These are phyloP conservation scores for Caenorhabditis uteleia DNA, from an alignment of 2,888 invertebrate species.

Conservation along the genomic window DNA sequence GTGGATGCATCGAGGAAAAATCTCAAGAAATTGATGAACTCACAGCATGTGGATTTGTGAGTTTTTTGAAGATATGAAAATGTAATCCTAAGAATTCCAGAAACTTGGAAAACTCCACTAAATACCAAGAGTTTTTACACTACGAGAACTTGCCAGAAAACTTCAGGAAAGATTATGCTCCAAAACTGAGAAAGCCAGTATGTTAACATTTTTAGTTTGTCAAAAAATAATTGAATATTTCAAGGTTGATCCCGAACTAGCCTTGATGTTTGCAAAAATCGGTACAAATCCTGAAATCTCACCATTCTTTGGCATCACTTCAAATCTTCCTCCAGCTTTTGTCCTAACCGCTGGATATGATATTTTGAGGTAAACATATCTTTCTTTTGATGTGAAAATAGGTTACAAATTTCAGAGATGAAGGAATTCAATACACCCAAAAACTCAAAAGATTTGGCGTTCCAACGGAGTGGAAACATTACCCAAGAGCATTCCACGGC, in stretches of 20 bases:
- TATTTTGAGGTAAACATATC: constrained; percentile 40
- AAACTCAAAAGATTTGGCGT: constrained; percentile 49
- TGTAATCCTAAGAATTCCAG: constrained; percentile 8
- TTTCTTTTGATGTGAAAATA: neutral
- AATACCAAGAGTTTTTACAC: constrained; percentile 10
- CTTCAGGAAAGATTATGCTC: constrained; percentile 12
- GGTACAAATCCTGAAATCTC: constrained; percentile 57
- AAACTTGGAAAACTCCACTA: constrained; percentile 8
- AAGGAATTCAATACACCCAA: constrained; percentile 62
- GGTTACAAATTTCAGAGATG: constrained; percentile 52
- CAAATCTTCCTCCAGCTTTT: constrained; percentile 57
- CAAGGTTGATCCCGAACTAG: constrained; percentile 28
- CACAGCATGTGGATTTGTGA: constrained; percentile 55
- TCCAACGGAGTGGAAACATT: constrained; percentile 48
- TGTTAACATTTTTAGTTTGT: constrained; percentile 13
- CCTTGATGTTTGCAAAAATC: constrained; percentile 26
- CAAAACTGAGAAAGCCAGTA: constrained; percentile 6
- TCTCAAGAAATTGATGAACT: constrained; percentile 57
- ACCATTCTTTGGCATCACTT: constrained; percentile 57
- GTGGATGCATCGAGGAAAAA: constrained; percentile 52
- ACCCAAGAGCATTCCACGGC: constrained; percentile 56
- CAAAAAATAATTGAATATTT: too few species aligned
- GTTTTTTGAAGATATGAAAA: neutral
- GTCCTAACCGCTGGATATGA: constrained; percentile 64
- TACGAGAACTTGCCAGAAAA: constrained; percentile 4